Evolutionary conservation across 2,888 invertebrate genomes (phyloP).

Genomic region (Drosophila rellima): DNA sequence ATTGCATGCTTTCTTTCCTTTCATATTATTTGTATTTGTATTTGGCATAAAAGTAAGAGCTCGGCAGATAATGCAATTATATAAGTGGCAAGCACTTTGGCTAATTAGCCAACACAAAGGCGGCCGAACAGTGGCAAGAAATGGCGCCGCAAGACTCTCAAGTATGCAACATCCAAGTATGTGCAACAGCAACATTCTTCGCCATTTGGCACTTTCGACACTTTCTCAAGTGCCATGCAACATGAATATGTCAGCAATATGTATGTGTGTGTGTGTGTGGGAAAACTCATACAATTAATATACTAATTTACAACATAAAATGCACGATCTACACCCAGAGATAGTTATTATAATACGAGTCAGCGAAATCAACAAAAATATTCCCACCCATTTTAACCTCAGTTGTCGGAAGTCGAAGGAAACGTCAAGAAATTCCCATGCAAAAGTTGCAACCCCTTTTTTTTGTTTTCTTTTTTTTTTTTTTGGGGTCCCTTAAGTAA

Average conservation of each 20-base stretch:
- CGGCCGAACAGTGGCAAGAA: slow-evolving; percentile 54
- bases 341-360: slow-evolving; percentile 20
- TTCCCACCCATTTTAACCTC: slow-evolving; percentile 85
- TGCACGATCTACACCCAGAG: slow-evolving; percentile 20
- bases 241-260: slow-evolving; percentile 22
- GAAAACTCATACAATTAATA: slow-evolving; percentile 11
- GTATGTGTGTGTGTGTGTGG: slow-evolving; percentile 6
- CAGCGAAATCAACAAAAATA: slow-evolving; percentile 72
- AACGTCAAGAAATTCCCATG: slow-evolving; percentile 69
- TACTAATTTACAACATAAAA: slow-evolving; percentile 13
- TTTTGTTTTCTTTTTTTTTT: neutral
- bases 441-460: slow-evolving; percentile 42
- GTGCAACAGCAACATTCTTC: slow-evolving; percentile 31
- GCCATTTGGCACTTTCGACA: slow-evolving; percentile 29
- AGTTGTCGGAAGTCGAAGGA: slow-evolving; percentile 53
- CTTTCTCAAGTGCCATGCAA: slow-evolving; percentile 63
- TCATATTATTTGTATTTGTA: slow-evolving; percentile 73
- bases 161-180: neutral
- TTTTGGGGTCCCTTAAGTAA: slow-evolving; percentile 5
- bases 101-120: slow-evolving; percentile 72
- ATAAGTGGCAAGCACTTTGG: slow-evolving; percentile 76
- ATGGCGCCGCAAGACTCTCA: slow-evolving; percentile 24
- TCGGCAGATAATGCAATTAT: slow-evolving; percentile 78
- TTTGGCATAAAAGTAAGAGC: slow-evolving; percentile 61
- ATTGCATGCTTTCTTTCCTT: slow-evolving; percentile 63